Evolutionary conservation across 2,113 vertebrate species (phyloP).

Genomic region (Empidonax traillii): DNA sequence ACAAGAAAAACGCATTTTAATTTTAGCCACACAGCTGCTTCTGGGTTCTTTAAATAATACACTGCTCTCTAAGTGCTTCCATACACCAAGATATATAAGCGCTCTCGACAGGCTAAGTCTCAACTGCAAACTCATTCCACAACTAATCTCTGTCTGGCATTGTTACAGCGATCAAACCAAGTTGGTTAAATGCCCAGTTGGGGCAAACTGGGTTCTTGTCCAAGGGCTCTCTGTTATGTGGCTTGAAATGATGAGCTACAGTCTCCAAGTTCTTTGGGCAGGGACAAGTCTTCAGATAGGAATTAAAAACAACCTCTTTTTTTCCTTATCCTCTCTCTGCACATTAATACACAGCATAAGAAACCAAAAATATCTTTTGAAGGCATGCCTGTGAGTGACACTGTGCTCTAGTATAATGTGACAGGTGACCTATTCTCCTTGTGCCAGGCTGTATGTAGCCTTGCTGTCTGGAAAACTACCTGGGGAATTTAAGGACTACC

Average conservation of each 20-base stretch:
- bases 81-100: constrained; percentile 35
- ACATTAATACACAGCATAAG: not conserved
- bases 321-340: not conserved
- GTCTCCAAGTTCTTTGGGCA: not conserved
- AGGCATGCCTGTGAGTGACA: constrained; percentile 8
- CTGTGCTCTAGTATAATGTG: not conserved
- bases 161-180: constrained; percentile 35
- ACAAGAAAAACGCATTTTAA: constrained; percentile 63
- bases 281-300: not conserved
- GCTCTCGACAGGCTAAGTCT: constrained; percentile 28
- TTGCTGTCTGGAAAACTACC: constrained; percentile 3
- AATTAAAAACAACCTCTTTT: not conserved
- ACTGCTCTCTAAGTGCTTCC: constrained; percentile 62
- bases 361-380: constrained; percentile 36
- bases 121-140: constrained; percentile 57
- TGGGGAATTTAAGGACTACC: constrained; percentile 44
- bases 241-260: not conserved
- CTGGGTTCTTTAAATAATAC: constrained; percentile 64
- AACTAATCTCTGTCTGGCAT: constrained; percentile 51
- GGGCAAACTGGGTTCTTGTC: constrained; percentile 3
- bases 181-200: constrained; percentile 28
- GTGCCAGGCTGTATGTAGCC: not conserved
- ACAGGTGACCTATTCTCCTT: not conserved
- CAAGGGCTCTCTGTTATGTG: not conserved
- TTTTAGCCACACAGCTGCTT: constrained; percentile 69